A percentile compares a stretch with the other conserved stretches of the same genome.
Evolutionary conservation across 2,888 invertebrate species (phyloP).

Genomic region (Macaria notata): DNA sequence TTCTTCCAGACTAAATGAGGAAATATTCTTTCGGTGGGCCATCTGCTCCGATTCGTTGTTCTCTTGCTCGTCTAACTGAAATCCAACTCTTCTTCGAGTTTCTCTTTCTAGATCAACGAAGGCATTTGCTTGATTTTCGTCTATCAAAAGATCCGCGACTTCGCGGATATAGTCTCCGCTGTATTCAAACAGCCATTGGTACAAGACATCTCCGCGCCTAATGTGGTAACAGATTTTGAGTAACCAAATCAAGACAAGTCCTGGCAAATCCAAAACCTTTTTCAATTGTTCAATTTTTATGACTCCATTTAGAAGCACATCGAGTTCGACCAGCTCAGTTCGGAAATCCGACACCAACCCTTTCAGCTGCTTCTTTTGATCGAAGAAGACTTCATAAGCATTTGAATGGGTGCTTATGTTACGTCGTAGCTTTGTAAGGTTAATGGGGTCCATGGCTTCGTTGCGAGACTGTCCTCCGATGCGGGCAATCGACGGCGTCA

Average conservation of each 20-base stretch:
- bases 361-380: slow-evolving; percentile 44
- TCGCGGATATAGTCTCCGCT: slow-evolving; percentile 27
- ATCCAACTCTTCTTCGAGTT: slow-evolving; percentile 39
- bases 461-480: slow-evolving; percentile 86
- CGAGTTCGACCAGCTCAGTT: slow-evolving; percentile 41
- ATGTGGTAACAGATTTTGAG: slow-evolving; percentile 40
- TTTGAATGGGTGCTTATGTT: slow-evolving; percentile 3
- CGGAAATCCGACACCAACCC: slow-evolving; percentile 39
- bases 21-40: slow-evolving; percentile 22
- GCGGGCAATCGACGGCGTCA: slow-evolving; percentile 83
- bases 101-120: slow-evolving; percentile 37
- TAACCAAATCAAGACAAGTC: slow-evolving; percentile 13
- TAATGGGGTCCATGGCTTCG: slow-evolving; percentile 64
- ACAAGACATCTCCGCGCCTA: slow-evolving; percentile 40
- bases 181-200: slow-evolving; percentile 57
- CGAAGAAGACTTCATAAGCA: slow-evolving; percentile 38
- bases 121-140: slow-evolving; percentile 28
- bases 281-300: slow-evolving; percentile 37
- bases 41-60: slow-evolving; percentile 13
- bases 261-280: slow-evolving; percentile 30
- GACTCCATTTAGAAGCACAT: slow-evolving; percentile 50
- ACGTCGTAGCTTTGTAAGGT: slow-evolving; percentile 61
- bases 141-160: slow-evolving; percentile 27
- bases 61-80: slow-evolving; percentile 46
- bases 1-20: slow-evolving; percentile 43